A percentile compares a stretch with the other conserved stretches of the same genome.
Conservation (phyloP, 2,888 invertebrate genomes). For the Stomorhina lunata region DNA sequence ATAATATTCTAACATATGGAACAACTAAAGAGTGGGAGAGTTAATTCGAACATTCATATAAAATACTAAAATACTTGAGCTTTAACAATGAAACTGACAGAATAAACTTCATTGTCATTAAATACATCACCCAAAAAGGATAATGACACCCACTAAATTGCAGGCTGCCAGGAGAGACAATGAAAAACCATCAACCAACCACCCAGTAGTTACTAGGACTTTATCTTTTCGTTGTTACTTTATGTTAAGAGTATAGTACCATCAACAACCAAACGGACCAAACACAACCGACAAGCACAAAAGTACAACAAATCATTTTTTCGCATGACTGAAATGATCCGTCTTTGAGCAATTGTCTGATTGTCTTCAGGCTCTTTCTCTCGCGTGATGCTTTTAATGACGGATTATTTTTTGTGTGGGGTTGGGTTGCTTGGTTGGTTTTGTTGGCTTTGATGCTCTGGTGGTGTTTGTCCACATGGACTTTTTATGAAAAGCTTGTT, state of each 20-base stretch:
- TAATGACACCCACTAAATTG: conserved; percentile 71
- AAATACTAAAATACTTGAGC: conserved; percentile 59
- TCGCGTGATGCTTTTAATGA: conserved; percentile 65
- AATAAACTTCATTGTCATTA: conserved; percentile 45
- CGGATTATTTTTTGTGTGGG: conserved; percentile 63
- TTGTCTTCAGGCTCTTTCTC: conserved; percentile 60
- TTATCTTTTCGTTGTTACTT: conserved; percentile 1
- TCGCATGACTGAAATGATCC: conserved; percentile 66
- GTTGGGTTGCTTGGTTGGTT: too few relatives aligned
- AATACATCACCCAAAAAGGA: conserved; percentile 66
- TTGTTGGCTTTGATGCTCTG: not conserved
- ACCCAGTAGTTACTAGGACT: not conserved
- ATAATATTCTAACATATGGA: conserved; percentile 59
- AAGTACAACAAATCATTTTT: conserved; percentile 67
- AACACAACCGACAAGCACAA: conserved; percentile 28
- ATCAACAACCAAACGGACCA: not conserved
- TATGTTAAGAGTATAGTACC: not conserved
- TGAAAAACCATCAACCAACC: conserved; percentile 43
- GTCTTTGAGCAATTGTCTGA: conserved; percentile 62
- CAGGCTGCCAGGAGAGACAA: conserved; percentile 52
- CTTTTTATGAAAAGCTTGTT: conserved; percentile 42
- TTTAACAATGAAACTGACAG: conserved; percentile 39
- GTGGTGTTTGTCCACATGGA: conserved; percentile 9
- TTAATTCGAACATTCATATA: conserved; percentile 45
- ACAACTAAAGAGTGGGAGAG: not conserved